Percentiles rank a stretch among this genome's conserved stretches.
Conservation (phyloP, 2,797 vertebrate genomes). For the Adelosebastes latens region DNA sequence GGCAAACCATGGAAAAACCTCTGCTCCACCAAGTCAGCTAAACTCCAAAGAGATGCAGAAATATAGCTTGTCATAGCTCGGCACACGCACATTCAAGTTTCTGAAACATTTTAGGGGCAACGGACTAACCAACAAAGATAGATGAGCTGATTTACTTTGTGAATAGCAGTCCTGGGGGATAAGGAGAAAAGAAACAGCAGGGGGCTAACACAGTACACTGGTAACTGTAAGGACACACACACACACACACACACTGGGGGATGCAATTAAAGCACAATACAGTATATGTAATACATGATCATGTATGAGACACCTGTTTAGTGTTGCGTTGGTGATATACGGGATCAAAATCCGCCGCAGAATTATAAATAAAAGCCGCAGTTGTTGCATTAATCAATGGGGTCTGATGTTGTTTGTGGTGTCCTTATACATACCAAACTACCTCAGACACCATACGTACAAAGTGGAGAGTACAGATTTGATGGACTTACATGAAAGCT, state of each 20-base stretch:
- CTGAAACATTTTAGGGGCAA: neutral
- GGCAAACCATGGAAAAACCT: neutral
- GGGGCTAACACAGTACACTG: neutral
- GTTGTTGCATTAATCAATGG: neutral
- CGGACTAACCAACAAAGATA: neutral
- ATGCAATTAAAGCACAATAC: no score
- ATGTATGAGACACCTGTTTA: no score
- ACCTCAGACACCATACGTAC: neutral
- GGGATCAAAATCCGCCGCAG: neutral
- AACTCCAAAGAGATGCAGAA: neutral
- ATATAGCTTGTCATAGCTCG: neutral
- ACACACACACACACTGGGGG: neutral
- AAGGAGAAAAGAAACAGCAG: neutral
- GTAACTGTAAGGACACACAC: neutral
- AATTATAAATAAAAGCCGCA: neutral
- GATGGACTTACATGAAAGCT: neutral
- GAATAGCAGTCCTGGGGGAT: neutral
- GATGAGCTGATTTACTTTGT: conserved; percentile 3
- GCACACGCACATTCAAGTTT: neutral
- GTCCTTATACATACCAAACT: neutral
- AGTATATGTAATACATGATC: no score
- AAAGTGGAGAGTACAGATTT: neutral
- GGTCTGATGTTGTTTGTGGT: neutral
- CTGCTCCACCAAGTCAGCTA: neutral
- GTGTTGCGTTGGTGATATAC: neutral